These are phyloP conservation scores for Hyperopisus bebe DNA, from an alignment of 2,113 vertebrate species.

Conservation along the genomic window DNA sequence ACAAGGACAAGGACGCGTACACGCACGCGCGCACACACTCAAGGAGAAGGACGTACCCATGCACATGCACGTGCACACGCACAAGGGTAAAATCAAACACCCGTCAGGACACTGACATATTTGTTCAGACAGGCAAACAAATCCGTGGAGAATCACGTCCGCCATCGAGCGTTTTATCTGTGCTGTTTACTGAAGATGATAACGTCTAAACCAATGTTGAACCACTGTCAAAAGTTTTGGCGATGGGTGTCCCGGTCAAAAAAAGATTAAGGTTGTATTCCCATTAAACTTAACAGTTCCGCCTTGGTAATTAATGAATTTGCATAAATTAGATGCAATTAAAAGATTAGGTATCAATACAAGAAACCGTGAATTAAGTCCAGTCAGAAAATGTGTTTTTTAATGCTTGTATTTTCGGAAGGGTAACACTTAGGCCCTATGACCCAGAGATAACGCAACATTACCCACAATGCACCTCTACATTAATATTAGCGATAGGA, in stretches of 20 bases:
- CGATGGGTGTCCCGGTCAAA: not conserved
- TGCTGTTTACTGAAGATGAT: slow-evolving; percentile 1
- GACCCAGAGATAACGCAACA: not conserved
- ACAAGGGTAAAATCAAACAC: not conserved
- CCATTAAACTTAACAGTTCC: not conserved
- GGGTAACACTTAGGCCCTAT: not conserved
- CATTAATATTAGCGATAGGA: not conserved
- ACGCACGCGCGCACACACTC: not conserved
- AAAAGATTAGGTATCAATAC: not conserved
- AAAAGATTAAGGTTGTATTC: not conserved
- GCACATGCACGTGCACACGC: not conserved
- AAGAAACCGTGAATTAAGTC: not conserved
- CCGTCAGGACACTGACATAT: not conserved
- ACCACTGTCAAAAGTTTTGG: not conserved
- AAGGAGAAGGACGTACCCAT: not conserved
- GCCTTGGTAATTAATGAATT: not conserved
- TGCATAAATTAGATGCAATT: not conserved
- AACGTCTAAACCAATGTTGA: not conserved
- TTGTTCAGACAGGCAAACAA: not conserved
- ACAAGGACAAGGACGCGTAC: not conserved
- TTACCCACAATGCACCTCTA: not conserved
- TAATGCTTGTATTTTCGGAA: not conserved
- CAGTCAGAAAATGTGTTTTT: not conserved
- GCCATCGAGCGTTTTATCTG: not conserved
- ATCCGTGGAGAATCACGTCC: not conserved